Percentiles rank a stretch among this genome's conserved stretches.
phyloP scores from a whole-genome alignment of 2,113 vertebrate species.

The Scolopax mira region DNA sequence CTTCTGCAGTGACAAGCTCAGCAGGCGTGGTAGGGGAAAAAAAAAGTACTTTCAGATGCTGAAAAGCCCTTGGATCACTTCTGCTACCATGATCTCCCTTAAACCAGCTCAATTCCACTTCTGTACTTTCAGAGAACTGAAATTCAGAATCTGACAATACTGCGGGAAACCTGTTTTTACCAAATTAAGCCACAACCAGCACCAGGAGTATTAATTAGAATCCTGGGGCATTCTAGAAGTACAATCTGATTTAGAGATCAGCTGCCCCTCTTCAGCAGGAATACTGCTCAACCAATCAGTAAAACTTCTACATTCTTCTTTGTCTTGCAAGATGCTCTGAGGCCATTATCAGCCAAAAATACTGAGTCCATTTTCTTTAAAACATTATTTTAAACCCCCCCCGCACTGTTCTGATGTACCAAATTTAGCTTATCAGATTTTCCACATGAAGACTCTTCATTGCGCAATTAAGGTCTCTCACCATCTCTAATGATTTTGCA shows the following conservation, averaged over 20 bases:
- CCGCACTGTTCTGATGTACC: rapidly evolving
- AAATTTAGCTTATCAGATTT: not conserved
- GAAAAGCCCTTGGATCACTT: not conserved
- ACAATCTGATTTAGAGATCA: not conserved
- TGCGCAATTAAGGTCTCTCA: not conserved
- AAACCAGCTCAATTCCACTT: not conserved
- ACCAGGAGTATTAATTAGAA: not conserved
- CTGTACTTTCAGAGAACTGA: not conserved
- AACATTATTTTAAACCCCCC: not conserved
- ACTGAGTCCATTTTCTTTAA: not conserved
- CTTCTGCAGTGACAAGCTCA: not conserved
- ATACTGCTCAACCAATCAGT: not conserved
- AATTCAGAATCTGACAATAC: not conserved
- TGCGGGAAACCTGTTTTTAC: not conserved
- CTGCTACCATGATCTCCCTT: not conserved
- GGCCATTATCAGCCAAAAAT: not conserved
- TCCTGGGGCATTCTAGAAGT: not conserved
- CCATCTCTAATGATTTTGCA: not conserved
- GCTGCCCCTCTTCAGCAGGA: not conserved
- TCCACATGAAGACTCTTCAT: not conserved
- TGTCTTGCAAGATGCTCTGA: not conserved
- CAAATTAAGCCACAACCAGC: not conserved
- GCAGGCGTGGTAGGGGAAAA: not conserved
- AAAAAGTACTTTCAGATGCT: rapidly evolving
- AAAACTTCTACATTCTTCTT: not conserved